Base-by-base conservation (phyloP, 2,888 invertebrate species). In the Dastarcus helophoroides region DNA sequence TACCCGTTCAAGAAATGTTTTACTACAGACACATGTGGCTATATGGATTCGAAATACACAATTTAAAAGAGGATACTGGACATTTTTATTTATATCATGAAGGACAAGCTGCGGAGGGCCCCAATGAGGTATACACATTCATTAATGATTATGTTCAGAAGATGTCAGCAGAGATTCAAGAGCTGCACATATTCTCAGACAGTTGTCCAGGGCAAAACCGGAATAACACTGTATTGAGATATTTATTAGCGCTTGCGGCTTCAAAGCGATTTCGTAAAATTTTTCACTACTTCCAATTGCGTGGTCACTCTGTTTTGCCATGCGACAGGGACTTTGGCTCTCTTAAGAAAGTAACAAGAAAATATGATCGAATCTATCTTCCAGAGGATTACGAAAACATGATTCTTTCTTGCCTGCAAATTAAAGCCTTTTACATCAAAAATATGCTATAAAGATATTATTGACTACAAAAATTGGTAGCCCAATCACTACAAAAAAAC, bases 1-100 rank as follows among this genome's bases (percentile, higher is more conserved):
- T 49, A 22, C 48, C 50, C 14, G 48, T 50, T 2, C 49, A 50
- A 34, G 44, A 48, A 24, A 36, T 43, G 15, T 49, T 53, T 36
- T 51, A 53, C 30, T 29, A 38, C 2, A 23, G 42, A 14, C 42
- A 46, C 29, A 31, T 47, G 3, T 41, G 37, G 32, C 12, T 38
- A 6, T 11, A 15, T 11, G 9, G 7, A 14, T 17, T 17, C 19
- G 19, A 17, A n/a, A 17, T 17, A 17, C 19, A 17, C n/a, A 17
- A 23, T 23, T 10, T 23, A 6, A 23, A 23, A 23, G 10, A 6
- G 7, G 9, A 23, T 23, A 23, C 23, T 9, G 23, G 23, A 23
- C 23, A 23, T 10, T 8, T 23, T 23, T 23, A 22, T 29, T 37
- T 34, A 8, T 44, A 44, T 23, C 40, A 44, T 34, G 42, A 41